Percentiles rank a stretch among this genome's conserved stretches.
Evolutionary conservation across 2,113 vertebrate genomes (phyloP).

Genomic region (Tenebrosternarchus preto): DNA sequence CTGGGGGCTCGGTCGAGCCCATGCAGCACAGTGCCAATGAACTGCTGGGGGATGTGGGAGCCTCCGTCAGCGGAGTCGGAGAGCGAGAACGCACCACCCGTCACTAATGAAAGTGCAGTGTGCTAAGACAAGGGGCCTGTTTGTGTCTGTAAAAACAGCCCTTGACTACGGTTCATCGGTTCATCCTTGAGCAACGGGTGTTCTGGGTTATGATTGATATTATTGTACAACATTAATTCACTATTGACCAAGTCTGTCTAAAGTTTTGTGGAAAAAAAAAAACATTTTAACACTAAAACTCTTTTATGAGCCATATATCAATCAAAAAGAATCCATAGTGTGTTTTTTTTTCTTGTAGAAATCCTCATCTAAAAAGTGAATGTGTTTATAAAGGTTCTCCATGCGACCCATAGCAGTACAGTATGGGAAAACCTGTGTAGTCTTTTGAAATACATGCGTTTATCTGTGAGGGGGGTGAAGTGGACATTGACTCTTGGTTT

Average conservation of each 20-base stretch:
- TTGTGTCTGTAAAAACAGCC: neutral
- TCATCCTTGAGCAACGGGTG: no score
- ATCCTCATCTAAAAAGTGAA: no score
- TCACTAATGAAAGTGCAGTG: neutral
- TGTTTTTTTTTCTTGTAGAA: no score
- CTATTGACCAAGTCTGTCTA: neutral
- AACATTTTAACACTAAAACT: neutral
- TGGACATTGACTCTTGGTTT: conserved; percentile 72
- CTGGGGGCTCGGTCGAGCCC: conserved; percentile 50
- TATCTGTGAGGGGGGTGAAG: conserved; percentile 50
- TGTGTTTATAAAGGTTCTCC: no score
- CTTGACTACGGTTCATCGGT: no score
- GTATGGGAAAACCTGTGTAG: neutral
- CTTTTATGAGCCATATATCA: neutral
- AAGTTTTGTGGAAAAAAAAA: neutral
- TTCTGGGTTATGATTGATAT: neutral
- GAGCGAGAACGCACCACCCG: neutral
- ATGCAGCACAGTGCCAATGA: conserved; percentile 26
- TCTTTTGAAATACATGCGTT: conserved; percentile 1
- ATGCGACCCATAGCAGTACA: neutral
- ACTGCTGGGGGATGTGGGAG: neutral
- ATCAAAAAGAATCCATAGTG: no score
- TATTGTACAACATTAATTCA: neutral
- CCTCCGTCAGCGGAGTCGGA: neutral
- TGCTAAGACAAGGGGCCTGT: neutral